These are phyloP conservation scores for Lasius fuliginosus DNA, from an alignment of 2,888 invertebrate species.

Conservation along the genomic window DNA sequence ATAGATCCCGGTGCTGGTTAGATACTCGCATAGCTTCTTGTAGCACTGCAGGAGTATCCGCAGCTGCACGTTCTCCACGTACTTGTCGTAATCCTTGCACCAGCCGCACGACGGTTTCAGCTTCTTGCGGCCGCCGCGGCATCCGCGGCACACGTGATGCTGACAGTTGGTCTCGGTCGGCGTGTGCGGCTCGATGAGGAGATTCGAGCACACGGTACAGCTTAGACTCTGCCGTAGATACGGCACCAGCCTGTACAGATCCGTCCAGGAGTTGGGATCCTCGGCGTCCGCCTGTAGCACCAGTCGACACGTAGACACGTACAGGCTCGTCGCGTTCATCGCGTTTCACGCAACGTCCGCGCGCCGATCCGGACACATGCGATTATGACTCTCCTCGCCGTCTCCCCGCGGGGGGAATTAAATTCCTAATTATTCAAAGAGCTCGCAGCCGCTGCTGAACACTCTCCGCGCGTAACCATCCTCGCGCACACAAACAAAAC, in stretches of 20 bases:
- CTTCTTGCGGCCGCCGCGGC: constrained; percentile 94
- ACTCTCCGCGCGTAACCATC: constrained; percentile 74
- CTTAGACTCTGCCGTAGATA: constrained; percentile 95
- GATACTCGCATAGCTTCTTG: constrained; percentile 94
- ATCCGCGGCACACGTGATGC: constrained; percentile 95
- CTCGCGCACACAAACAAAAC: constrained; percentile 82
- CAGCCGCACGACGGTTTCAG: constrained; percentile 94
- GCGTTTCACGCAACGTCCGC: constrained; percentile 24
- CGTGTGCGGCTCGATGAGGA: constrained; percentile 93
- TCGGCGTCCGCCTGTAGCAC: constrained; percentile 92
- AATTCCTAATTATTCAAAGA: neutral
- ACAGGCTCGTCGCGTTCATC: constrained; percentile 94
- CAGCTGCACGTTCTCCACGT: constrained; percentile 93
- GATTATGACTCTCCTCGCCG: neutral
- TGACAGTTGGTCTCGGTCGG: constrained; percentile 93
- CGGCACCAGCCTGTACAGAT: constrained; percentile 94
- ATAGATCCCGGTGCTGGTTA: constrained; percentile 92
- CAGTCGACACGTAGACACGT: constrained; percentile 93
- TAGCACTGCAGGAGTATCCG: constrained; percentile 95
- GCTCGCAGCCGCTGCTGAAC: constrained; percentile 74
- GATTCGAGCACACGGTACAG: constrained; percentile 95
- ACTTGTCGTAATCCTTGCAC: constrained; percentile 94
- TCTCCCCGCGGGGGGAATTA: neutral
- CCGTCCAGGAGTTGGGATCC: constrained; percentile 92
- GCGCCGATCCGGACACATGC: constrained; percentile 25